phyloP scores from a whole-genome alignment of 1,140 invertebrate species.

The Meloidogyne hapla region DNA sequence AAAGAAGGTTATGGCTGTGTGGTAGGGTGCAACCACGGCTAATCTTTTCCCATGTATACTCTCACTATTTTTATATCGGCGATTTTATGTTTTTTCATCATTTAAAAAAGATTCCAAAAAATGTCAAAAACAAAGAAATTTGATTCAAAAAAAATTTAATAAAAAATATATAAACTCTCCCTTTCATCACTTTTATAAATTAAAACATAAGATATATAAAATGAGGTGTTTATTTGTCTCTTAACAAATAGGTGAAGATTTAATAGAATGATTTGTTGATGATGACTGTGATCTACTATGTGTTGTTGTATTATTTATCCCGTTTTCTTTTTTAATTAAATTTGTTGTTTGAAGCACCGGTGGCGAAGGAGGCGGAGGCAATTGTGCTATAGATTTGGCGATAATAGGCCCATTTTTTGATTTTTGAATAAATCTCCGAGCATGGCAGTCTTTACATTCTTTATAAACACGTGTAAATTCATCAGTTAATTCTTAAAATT shows the following conservation, averaged over 20 bases:
- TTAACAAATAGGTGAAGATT: not conserved
- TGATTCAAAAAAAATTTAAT: no score
- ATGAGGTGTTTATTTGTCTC: not conserved
- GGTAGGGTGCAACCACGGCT: no score
- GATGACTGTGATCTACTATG: not conserved
- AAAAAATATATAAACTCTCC: no score
- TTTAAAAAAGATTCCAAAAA: no score
- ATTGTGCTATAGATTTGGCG: constrained; percentile 10
- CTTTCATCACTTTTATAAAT: not conserved
- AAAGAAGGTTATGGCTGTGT: no score
- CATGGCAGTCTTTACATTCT: constrained; percentile 19
- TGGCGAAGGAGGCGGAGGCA: constrained; percentile 7
- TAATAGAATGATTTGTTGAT: not conserved
- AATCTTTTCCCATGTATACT: no score
- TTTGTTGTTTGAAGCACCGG: not conserved
- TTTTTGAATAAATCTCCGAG: not conserved
- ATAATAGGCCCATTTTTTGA: not conserved
- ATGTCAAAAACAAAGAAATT: no score
- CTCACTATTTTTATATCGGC: no score
- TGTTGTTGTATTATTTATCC: not conserved
- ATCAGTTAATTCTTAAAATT: constrained; percentile 28
- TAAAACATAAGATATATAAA: not conserved
- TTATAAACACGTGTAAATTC: constrained; percentile 24
- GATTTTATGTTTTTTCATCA: no score
- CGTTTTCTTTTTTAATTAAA: constrained; percentile 16